These are phyloP conservation scores for Plagodis pulveraria DNA, from an alignment of 2,888 invertebrate genomes.

Conservation along the genomic window DNA sequence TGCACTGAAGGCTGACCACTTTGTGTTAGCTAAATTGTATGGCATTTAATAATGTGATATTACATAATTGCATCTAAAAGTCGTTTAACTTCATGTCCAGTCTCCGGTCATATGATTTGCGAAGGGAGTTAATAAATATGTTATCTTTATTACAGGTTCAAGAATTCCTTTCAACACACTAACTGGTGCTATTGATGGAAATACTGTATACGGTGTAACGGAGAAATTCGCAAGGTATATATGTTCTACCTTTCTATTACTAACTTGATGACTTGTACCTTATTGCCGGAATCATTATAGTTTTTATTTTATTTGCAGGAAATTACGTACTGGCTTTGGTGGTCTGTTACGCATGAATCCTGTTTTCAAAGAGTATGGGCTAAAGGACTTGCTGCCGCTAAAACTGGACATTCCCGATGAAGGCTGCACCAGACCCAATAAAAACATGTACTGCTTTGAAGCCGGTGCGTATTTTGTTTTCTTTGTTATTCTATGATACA, in stretches of 20 bases:
- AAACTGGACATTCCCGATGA: constrained; percentile 96
- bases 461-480: constrained; percentile 84
- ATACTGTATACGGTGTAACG: constrained; percentile 95
- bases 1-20: constrained; percentile 27
- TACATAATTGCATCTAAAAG: constrained; percentile 27
- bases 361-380: constrained; percentile 93
- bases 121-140: constrained; percentile 12
- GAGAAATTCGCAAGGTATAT: constrained; percentile 90
- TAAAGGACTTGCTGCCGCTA: constrained; percentile 94
- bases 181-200: constrained; percentile 94
- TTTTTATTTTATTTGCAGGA: constrained; percentile 75
- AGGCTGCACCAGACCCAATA: constrained; percentile 95
- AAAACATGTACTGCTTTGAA: constrained; percentile 96
- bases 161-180: constrained; percentile 94
- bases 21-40: constrained; percentile 27
- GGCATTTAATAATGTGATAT: constrained; percentile 33
- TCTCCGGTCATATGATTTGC: constrained; percentile 12
- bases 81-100: constrained; percentile 26
- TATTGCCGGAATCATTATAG: background rate
- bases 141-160: constrained; percentile 84
- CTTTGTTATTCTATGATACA: background rate
- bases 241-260: background rate
- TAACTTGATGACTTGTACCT: too few relatives aligned
- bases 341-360: constrained; percentile 95
- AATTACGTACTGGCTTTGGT: constrained; percentile 92